phyloP scores from a whole-genome alignment of 2,797 vertebrate species.

The Bucorvus abyssinicus region DNA sequence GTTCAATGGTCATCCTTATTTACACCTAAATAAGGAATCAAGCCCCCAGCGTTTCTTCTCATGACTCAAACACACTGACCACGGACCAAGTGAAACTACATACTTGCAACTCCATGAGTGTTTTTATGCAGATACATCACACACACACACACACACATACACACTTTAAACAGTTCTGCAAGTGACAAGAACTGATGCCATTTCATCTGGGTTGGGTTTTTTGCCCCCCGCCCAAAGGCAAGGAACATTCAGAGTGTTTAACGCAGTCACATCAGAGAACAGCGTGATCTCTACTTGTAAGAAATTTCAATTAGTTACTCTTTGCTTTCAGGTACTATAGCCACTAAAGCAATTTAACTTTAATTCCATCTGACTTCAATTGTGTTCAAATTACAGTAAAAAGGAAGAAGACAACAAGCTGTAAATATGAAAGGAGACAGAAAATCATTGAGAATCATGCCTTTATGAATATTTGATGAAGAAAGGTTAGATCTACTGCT shows the following conservation, averaged over 20 bases:
- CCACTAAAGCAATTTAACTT: conserved; percentile 82
- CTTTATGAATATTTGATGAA: conserved; percentile 99
- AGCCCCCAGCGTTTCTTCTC: neutral
- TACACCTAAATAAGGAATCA: neutral
- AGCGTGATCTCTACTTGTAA: neutral
- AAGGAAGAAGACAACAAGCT: conserved; percentile 92
- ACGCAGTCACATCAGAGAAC: neutral
- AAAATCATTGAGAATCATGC: conserved; percentile 98
- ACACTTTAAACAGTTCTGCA: neutral
- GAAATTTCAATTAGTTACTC: conserved; percentile 39
- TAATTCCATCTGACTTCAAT: conserved; percentile 91
- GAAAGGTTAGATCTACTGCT: conserved; percentile 86
- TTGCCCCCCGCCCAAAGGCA: neutral
- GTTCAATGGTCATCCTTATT: neutral
- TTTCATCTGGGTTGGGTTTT: neutral
- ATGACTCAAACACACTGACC: neutral
- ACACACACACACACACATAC: neutral
- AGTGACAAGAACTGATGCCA: neutral
- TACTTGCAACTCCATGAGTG: neutral
- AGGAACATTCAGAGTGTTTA: neutral
- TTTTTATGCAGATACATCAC: neutral
- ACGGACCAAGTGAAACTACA: neutral
- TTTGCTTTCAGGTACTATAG: conserved; percentile 69
- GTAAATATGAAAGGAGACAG: conserved; percentile 98
- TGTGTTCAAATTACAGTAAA: conserved; percentile 86